Evolutionary conservation across 2,888 invertebrate species (phyloP), one percentile per base, ranked within the genome.

Genomic region (Sinelater perroti): DNA sequence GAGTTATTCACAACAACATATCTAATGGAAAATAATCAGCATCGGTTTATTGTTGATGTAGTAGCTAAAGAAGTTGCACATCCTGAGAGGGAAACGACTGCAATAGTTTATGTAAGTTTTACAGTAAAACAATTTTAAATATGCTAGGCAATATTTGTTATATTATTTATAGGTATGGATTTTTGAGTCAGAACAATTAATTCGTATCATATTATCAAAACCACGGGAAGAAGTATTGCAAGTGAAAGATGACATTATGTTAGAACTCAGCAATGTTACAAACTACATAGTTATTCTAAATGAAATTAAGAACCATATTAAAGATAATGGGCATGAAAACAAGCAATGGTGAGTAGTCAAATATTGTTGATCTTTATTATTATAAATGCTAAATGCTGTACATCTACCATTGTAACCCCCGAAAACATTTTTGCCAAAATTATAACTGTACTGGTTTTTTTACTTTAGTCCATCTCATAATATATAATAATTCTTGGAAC

Each of bases 1-100:
- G 78, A 84, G 75, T 77, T 93, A 18, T 83, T 84, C 56, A 93
- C 94, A 0, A 89, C 92, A 0, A 85, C 88, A 20, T 89, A 90
- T 69, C 89, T 95, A 86, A 88, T 91, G 0, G 93, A 95, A 72
- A 95, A 94, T 76, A 91, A 91, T 72, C 93, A 94, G 69, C 92
- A 94, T 72, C 81, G 93, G 38, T 95, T 95, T 72, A 86, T 91
- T 54, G 81, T 95, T 46, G 91, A 93, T 70, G 85, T 95, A 35
- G 85, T 92, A 6, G 95, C 94, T 0, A 88, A 89, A 58, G 95
- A 95, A 74, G 80, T 85, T 1, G 89, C 91, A 1, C 84, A 87
- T 8, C 94, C 95, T 0, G 88, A 90, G 69, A 79, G 93, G 58
- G 88, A 88, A 67, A 89, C 91, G 1, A 85, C 83, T 44, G 83